Evolutionary conservation across 2,113 vertebrate genomes (phyloP).

Genomic region (Melanocharis versteri): DNA sequence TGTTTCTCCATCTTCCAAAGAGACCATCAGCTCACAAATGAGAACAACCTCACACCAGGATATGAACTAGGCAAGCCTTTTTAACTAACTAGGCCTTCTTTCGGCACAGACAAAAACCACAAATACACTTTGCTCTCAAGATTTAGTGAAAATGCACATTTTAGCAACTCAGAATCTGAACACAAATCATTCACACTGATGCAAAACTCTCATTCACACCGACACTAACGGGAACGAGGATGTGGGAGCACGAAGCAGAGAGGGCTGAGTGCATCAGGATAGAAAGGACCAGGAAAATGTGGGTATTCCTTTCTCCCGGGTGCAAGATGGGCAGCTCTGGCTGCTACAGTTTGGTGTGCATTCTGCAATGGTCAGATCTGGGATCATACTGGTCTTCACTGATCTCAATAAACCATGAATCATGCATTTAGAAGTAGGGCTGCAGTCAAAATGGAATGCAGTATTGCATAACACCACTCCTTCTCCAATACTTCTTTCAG

Average conservation of each 20-base stretch:
- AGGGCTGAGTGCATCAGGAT: not conserved
- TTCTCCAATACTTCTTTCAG: not conserved
- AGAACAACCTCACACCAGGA: not conserved
- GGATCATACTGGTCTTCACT: not conserved
- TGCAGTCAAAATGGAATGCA: slow-evolving; percentile 38
- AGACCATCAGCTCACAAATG: not conserved
- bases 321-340: not conserved
- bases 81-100: not conserved
- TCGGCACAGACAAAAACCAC: not conserved
- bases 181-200: not conserved
- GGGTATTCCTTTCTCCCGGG: not conserved
- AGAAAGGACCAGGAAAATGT: not conserved
- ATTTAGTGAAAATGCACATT: not conserved
- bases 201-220: not conserved
- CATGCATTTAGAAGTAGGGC: not conserved
- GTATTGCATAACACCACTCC: not conserved
- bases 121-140: not conserved
- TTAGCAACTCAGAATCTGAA: not conserved
- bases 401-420: slow-evolving; percentile 43
- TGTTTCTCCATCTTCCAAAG: not conserved
- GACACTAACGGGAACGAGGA: not conserved
- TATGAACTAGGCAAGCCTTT: not conserved
- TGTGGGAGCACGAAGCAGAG: not conserved
- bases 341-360: not conserved
- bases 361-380: not conserved